Conservation (phyloP, 2,797 vertebrate genomes). For the Manis pentadactyla region DNA sequence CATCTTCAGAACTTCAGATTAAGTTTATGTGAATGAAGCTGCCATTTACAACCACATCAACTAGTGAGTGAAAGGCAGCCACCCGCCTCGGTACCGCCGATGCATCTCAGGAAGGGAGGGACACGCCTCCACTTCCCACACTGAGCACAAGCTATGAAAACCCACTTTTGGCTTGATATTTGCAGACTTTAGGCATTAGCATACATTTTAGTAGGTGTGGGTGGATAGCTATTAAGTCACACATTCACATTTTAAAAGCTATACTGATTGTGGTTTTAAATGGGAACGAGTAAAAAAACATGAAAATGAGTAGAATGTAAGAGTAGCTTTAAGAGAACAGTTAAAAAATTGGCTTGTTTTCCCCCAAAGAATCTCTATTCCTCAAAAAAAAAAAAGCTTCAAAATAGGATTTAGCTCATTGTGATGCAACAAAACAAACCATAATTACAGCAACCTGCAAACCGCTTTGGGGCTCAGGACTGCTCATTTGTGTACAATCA, state of each 20-base stretch:
- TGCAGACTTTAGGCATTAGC: not conserved
- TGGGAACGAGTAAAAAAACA: conserved; percentile 17
- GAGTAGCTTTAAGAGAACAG: not conserved
- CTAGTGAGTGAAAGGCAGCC: not conserved
- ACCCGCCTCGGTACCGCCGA: not conserved
- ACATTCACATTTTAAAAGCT: conserved; percentile 18
- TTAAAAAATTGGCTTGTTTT: conserved; percentile 9
- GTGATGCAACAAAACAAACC: not conserved
- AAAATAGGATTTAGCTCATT: not conserved
- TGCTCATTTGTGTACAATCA: not conserved
- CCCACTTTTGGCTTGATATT: not conserved
- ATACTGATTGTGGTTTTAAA: conserved; percentile 35
- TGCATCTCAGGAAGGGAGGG: not conserved
- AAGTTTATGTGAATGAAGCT: not conserved
- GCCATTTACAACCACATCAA: not conserved
- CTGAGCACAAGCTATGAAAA: not conserved
- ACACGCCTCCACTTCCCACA: not conserved
- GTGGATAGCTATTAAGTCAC: not conserved
- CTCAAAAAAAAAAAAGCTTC: not conserved
- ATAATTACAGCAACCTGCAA: not conserved
- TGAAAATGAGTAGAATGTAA: not conserved
- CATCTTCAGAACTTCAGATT: not conserved
- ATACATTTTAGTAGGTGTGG: conserved; percentile 15
- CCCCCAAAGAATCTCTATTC: not conserved
- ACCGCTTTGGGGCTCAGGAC: not conserved